Evolutionary conservation across 2,113 vertebrate genomes (phyloP).

Genomic region (Cynoglossus semilaevis): DNA sequence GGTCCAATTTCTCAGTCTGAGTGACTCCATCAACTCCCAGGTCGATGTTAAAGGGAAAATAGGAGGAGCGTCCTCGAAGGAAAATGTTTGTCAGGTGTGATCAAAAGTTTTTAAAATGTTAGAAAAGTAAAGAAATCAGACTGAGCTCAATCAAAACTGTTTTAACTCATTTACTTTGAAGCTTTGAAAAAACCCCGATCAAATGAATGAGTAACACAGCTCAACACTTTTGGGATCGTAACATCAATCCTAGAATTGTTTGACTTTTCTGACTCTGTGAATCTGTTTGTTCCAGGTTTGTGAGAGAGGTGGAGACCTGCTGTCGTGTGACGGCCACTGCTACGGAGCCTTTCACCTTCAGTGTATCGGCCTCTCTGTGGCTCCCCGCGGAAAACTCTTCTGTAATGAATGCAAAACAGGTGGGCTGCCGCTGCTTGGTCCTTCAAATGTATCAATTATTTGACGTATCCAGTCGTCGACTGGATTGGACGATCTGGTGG

Average conservation of each 20-base stretch:
- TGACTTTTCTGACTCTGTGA: slow-evolving; percentile 12
- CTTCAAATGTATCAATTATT: neutral
- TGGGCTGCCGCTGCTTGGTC: slow-evolving; percentile 44
- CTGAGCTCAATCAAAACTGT: too few relatives aligned
- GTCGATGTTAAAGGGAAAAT: slow-evolving; percentile 83
- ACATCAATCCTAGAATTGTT: neutral
- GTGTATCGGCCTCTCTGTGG: slow-evolving; percentile 88
- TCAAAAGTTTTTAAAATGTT: too few relatives aligned
- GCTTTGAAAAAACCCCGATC: too few relatives aligned
- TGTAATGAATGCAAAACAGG: slow-evolving; percentile 93
- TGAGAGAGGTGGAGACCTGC: slow-evolving; percentile 90
- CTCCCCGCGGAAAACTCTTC: slow-evolving; percentile 91
- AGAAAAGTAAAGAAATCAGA: too few relatives aligned
- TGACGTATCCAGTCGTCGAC: too few relatives aligned
- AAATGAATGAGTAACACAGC: too few relatives aligned
- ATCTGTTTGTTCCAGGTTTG: slow-evolving; percentile 80
- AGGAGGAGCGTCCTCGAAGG: slow-evolving; percentile 88
- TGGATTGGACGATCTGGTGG: too few relatives aligned
- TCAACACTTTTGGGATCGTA: neutral
- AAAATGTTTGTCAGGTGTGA: slow-evolving; percentile 97
- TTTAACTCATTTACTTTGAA: too few relatives aligned
- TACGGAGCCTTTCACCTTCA: slow-evolving; percentile 94
- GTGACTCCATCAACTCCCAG: slow-evolving; percentile 70
- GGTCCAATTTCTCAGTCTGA: slow-evolving; percentile 48
- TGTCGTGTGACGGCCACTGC: slow-evolving; percentile 95